Evolutionary conservation across 2,797 vertebrate genomes (phyloP).

Genomic region (Hipposideros larvatus): DNA sequence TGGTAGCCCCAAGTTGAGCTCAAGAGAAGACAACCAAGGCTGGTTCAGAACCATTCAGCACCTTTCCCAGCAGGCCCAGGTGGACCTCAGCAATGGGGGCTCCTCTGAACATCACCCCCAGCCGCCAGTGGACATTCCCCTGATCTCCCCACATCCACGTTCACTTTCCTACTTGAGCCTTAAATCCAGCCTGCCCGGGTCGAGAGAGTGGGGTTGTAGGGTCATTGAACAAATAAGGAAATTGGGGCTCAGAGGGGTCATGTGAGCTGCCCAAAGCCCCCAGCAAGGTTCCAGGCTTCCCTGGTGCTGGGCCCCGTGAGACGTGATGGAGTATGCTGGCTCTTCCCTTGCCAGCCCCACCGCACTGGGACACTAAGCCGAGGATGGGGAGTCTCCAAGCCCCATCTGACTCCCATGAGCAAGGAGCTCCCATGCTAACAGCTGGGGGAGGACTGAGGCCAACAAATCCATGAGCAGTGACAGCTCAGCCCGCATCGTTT

Average conservation of each 20-base stretch:
- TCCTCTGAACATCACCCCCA: background rate
- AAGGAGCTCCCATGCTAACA: background rate
- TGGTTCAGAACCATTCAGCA: background rate
- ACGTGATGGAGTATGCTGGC: background rate
- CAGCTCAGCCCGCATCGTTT: rapidly evolving
- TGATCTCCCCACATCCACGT: background rate
- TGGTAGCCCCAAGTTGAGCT: background rate
- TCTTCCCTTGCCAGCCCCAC: background rate
- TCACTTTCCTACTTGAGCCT: background rate
- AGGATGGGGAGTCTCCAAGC: background rate
- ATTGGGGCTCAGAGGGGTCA: background rate
- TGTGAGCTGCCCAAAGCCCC: background rate
- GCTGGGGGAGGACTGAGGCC: background rate
- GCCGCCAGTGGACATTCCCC: background rate
- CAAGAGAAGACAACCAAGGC: background rate
- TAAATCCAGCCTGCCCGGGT: background rate
- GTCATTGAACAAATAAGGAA: background rate
- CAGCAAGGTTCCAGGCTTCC: background rate
- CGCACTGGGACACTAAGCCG: background rate
- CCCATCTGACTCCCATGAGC: background rate
- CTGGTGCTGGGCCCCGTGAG: rapidly evolving
- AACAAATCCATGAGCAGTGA: background rate
- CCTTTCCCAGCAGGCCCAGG: background rate
- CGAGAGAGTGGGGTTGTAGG: background rate
- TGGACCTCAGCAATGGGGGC: background rate